A percentile compares a stretch with the other conserved stretches of the same genome.
phyloP scores from a whole-genome alignment of 2,113 vertebrate species.

The Xiphophorus maculatus region DNA sequence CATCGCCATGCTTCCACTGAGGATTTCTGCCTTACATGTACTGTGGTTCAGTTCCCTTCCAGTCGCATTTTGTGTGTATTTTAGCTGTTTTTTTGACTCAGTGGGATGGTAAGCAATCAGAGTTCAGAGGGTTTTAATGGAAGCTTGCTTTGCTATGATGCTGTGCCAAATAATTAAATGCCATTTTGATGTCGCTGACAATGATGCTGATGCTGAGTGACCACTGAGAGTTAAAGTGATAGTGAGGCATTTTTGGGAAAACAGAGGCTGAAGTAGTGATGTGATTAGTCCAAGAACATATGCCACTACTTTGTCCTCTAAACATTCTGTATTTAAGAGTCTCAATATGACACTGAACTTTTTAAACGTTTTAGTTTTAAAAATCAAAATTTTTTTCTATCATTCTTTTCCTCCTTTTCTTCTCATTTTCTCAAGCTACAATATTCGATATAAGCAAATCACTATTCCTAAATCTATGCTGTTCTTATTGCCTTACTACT shows the following conservation, averaged over 20 bases:
- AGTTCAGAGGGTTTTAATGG: background rate
- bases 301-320: background rate
- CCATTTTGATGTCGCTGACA: background rate
- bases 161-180: background rate
- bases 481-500: no score
- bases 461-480: no score
- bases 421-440: no score
- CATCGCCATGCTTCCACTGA: constrained; percentile 10
- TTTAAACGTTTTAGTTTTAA: background rate
- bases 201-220: background rate
- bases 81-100: constrained; percentile 3
- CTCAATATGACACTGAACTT: background rate
- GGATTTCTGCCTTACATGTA: background rate
- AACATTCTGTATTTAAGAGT: background rate
- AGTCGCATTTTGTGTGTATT: background rate
- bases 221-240: background rate
- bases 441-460: no score
- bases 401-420: background rate
- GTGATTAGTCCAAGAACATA: background rate
- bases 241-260: background rate
- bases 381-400: background rate
- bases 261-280: background rate
- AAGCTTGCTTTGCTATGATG: background rate
- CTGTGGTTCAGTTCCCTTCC: background rate
- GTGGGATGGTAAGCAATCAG: background rate